phyloP scores from a whole-genome alignment of 2,797 vertebrate species.

The Urosaurus nigricauda region DNA sequence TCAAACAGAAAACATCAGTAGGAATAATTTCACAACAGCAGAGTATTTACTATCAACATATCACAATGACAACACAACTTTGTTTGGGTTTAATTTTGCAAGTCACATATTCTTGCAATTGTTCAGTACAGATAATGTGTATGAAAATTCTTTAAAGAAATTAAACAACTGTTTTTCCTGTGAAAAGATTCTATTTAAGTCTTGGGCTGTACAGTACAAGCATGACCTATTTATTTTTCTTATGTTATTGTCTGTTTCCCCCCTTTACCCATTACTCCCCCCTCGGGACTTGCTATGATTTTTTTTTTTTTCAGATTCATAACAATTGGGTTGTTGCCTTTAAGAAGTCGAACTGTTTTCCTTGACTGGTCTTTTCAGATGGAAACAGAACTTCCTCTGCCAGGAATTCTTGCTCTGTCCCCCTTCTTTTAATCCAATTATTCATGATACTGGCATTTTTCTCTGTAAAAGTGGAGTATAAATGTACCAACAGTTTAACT shows the following conservation, averaged over 20 bases:
- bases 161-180: background rate
- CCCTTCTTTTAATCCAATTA: too few relatives aligned
- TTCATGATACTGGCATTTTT: background rate
- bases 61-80: background rate
- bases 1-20: background rate
- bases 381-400: background rate
- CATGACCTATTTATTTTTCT: constrained; percentile 13
- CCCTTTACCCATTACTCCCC: background rate
- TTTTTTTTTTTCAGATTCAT: background rate
- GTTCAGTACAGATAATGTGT: constrained; percentile 26
- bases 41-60: background rate
- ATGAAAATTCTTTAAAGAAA: background rate
- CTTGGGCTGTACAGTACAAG: background rate
- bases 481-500: background rate
- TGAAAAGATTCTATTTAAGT: background rate
- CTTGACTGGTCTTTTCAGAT: background rate
- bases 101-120: constrained; percentile 29
- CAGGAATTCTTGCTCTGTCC: background rate
- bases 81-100: constrained; percentile 33
- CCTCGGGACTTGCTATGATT: background rate
- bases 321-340: background rate
- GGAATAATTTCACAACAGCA: background rate
- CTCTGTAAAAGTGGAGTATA: background rate
- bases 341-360: background rate
- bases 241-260: background rate